Base-by-base conservation (phyloP, 2,113 vertebrate species). In the Archilochus colubris region DNA sequence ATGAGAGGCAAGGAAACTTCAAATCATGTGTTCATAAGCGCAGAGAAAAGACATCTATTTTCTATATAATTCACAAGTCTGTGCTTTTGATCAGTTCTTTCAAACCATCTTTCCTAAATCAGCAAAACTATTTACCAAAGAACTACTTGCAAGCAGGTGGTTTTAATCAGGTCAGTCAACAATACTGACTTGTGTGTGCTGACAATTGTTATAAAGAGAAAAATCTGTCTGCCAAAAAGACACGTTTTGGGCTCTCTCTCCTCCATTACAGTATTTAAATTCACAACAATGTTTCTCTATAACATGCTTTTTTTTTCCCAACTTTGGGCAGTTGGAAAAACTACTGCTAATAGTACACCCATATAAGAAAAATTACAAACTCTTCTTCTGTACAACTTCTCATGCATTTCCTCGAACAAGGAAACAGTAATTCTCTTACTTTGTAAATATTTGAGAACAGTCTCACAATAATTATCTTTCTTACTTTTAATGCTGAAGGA, bases 121-220 rank as follows among this genome's bases (percentile, higher is more conserved):
- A 81, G 36, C 27, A 76, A 48, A 86, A 83, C 73, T 89, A 85
- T 87, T 89, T 95, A 73, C 73, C 36, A 91, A 91, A 70, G 10
- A 85, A 22, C 44, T 55, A 92, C 43, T 79, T 51, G 36, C 58
- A 69, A 92, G 43, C 53, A 76, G 43, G 50, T 94, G 53, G 53
- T 83, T 92, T 89, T 79, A 70, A 93, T 90, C 74, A 79, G 70
- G 80, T 77, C 64, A 57, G 63, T 63, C 89, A 95, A 93, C 63
- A 87, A 59, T 74, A 80, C 7, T 88, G 68, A 83, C 67, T 43
- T 59, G 46, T 74, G 14, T 2, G 0, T 40, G 20, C 30, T 81
- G 77, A 69, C 36, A 95, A 62, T 4, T 55, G 5, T 24, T 79
- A 58, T 0, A 38, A 12, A 84, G 18, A 69, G 23, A 90, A 92